A percentile compares a stretch with the other conserved stretches of the same genome.
Evolutionary conservation across 2,113 vertebrate species (phyloP).

Genomic region (Setophaga coronata): DNA sequence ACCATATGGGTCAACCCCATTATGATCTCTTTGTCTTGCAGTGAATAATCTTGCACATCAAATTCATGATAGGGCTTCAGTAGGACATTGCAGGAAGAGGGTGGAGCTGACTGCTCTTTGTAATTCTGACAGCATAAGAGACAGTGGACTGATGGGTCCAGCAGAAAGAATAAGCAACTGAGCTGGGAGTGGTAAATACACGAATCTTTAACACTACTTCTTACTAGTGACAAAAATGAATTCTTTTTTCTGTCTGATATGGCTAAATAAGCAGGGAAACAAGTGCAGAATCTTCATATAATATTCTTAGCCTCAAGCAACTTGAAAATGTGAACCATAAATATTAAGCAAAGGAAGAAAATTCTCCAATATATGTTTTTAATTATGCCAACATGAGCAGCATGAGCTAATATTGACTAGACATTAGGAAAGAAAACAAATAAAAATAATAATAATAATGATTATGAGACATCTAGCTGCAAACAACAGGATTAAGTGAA

Average conservation of each 20-base stretch:
- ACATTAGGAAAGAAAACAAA: not conserved
- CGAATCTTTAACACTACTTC: not conserved
- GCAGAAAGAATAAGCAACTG: not conserved
- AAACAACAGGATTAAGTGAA: not conserved
- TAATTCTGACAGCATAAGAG: not conserved
- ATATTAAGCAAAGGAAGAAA: not conserved
- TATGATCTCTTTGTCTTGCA: not conserved
- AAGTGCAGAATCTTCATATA: not conserved
- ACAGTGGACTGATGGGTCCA: not conserved
- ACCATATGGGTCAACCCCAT: not conserved
- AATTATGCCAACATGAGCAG: not conserved
- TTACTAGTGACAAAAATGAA: not conserved
- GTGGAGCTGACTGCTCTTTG: not conserved
- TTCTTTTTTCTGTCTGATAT: not conserved
- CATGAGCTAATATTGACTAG: not conserved
- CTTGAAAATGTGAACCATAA: not conserved
- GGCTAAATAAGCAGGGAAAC: not conserved
- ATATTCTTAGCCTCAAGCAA: not conserved
- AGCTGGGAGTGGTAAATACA: not conserved
- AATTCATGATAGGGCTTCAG: fast-evolving
- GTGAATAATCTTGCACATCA: not conserved
- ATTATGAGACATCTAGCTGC: not conserved
- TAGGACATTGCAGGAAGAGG: not conserved
- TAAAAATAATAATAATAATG: not conserved
- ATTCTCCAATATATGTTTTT: not conserved